A percentile compares a stretch with the other conserved stretches of the same genome.
These are phyloP conservation scores for Tadarida brasiliensis DNA, from an alignment of 2,797 vertebrate species.

Conservation along the genomic window DNA sequence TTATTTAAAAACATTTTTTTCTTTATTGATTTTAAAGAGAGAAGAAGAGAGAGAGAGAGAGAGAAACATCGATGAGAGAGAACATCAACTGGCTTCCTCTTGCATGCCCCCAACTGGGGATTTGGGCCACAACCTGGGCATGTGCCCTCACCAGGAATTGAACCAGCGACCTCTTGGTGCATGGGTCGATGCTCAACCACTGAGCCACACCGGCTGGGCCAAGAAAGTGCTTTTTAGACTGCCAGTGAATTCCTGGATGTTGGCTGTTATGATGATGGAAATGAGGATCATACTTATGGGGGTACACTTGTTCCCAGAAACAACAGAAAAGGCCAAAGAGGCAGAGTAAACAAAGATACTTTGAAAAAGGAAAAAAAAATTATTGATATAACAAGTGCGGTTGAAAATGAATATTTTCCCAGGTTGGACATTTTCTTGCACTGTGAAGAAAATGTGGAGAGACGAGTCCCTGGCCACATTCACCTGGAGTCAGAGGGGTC, in stretches of 20 bases:
- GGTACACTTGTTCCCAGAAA: background rate
- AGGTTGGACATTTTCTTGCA: background rate
- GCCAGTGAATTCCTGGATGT: background rate
- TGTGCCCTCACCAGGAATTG: no score
- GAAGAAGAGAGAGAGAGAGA: no score
- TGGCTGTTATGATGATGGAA: background rate
- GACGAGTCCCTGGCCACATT: background rate
- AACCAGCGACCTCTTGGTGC: no score
- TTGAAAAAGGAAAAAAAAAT: background rate
- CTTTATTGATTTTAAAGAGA: no score
- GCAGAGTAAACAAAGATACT: constrained; percentile 16
- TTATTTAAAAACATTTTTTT: no score
- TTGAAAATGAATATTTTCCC: background rate
- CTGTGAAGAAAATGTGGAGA: background rate
- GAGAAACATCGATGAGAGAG: no score
- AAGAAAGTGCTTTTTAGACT: background rate
- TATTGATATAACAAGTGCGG: background rate
- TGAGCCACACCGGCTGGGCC: no score
- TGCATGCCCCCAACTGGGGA: no score
- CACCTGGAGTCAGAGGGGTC: background rate
- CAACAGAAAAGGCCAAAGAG: background rate
- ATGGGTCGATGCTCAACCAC: no score
- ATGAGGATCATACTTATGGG: background rate
- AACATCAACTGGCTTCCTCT: no score
- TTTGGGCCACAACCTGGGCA: no score